Conservation (phyloP, 2,113 vertebrate species). For the Gallinago jamesoni region DNA sequence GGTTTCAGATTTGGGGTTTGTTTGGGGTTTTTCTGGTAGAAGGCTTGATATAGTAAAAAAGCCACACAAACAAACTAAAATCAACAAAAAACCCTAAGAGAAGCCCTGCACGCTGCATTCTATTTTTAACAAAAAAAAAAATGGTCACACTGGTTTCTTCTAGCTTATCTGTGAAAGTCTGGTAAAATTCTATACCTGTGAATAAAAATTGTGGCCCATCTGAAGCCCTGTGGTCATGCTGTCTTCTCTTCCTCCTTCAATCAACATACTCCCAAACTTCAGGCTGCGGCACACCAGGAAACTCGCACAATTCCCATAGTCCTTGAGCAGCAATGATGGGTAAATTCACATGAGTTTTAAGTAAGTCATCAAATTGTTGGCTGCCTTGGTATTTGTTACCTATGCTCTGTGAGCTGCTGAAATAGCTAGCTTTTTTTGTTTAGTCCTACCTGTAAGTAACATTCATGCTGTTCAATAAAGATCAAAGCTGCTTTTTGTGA, state of each 20-base stretch:
- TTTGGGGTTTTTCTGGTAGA: not conserved
- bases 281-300: not conserved
- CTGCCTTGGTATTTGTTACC: not conserved
- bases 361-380: not conserved
- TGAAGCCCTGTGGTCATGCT: not conserved
- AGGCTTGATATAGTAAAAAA: not conserved
- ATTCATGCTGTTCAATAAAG: not conserved
- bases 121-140: not conserved
- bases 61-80: not conserved
- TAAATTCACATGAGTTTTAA: not conserved
- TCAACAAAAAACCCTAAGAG: not conserved
- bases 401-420: not conserved
- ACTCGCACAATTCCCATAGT: not conserved
- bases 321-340: not conserved
- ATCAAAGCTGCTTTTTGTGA: not conserved
- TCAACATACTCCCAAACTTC: not conserved
- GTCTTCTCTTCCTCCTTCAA: not conserved
- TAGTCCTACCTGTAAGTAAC: not conserved
- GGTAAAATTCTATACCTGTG: not conserved
- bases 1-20: not conserved
- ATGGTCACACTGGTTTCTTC: not conserved
- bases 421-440: not conserved
- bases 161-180: not conserved
- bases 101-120: not conserved
- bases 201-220: not conserved